phyloP scores from a whole-genome alignment of 1,140 invertebrate species.

The Nilaparvata lugens region DNA sequence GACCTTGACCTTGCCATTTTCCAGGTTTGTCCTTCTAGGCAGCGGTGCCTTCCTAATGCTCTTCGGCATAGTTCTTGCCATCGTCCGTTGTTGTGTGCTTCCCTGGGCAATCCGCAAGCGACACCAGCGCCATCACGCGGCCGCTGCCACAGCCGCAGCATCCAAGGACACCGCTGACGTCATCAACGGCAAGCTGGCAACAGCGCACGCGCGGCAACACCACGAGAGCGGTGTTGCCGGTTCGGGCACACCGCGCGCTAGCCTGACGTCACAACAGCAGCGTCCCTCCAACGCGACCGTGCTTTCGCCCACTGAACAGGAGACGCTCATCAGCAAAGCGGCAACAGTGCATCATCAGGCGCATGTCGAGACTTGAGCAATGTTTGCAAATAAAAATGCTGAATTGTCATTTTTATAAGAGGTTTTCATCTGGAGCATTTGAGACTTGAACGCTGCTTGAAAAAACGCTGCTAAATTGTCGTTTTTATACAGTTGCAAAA shows the following conservation, averaged over 20 bases:
- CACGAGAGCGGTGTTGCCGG: neutral
- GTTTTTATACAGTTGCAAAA: no score
- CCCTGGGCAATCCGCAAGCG: slow-evolving; percentile 23
- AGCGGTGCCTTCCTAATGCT: slow-evolving; percentile 32
- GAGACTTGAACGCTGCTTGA: no score
- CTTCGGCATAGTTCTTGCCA: slow-evolving; percentile 30
- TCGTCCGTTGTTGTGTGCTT: slow-evolving; percentile 27
- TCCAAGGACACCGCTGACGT: neutral
- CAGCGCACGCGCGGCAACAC: neutral
- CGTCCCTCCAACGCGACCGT: neutral
- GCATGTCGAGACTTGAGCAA: no score
- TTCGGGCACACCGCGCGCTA: neutral
- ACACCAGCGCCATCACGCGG: neutral
- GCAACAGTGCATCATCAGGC: no score
- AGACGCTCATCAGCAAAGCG: neutral
- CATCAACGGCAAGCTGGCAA: neutral
- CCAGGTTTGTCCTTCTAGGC: slow-evolving; percentile 40
- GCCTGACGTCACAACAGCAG: neutral
- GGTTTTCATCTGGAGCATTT: no score
- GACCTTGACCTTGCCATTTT: neutral
- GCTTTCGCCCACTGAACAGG: neutral
- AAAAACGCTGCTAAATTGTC: no score
- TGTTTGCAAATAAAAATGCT: no score
- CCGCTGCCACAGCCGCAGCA: neutral
- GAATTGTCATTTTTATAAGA: no score